These are phyloP conservation scores for Bubo blakistoni DNA, from an alignment of 2,113 vertebrate genomes.

Conservation along the genomic window DNA sequence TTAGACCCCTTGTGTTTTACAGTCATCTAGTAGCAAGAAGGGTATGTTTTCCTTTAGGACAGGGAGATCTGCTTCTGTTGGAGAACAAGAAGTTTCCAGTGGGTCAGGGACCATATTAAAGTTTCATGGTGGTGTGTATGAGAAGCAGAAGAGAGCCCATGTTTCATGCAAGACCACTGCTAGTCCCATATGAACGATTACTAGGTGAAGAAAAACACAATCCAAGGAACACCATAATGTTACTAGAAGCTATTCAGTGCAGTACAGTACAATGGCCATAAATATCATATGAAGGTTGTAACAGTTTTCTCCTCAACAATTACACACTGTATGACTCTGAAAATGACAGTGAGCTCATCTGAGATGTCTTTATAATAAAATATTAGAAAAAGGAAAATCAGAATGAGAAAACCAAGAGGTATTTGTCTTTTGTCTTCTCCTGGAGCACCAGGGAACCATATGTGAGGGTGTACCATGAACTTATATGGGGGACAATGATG, in stretches of 20 bases:
- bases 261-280: not conserved
- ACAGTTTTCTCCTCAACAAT: conserved; percentile 55
- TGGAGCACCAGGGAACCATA: not conserved
- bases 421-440: not conserved
- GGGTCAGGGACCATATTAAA: not conserved
- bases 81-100: not conserved
- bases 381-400: not conserved
- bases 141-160: not conserved
- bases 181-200: not conserved
- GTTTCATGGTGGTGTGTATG: not conserved
- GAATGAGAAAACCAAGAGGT: not conserved
- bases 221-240: not conserved
- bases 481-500: not conserved
- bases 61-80: not conserved
- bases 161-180: not conserved
- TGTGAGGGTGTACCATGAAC: not conserved
- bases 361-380: conserved; percentile 21
- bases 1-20: not conserved
- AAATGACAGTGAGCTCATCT: conserved; percentile 36
- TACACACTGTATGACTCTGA: conserved; percentile 38
- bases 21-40: not conserved
- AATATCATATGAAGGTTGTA: conserved; percentile 24
- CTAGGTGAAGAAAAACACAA: not conserved
- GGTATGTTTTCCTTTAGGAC: not conserved
- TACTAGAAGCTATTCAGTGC: not conserved